A percentile compares a stretch with the other conserved stretches of the same genome.
These are phyloP conservation scores for Discoglossus pictus DNA, from an alignment of 2,797 vertebrate species.

Conservation along the genomic window DNA sequence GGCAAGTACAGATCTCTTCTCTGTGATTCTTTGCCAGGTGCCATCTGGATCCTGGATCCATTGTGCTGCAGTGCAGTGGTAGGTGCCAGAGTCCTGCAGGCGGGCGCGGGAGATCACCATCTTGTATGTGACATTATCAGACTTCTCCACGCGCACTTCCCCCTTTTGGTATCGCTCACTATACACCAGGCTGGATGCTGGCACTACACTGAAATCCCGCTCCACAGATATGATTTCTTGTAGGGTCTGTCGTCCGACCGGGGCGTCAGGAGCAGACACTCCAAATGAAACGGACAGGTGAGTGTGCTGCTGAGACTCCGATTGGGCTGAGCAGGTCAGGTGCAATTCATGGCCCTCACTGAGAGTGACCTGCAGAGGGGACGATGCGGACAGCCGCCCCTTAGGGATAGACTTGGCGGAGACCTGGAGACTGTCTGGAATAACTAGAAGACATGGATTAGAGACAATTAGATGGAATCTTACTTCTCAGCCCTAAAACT, in stretches of 20 bases:
- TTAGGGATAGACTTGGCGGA: constrained; percentile 46
- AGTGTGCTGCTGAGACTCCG: constrained; percentile 79
- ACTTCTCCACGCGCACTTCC: constrained; percentile 79
- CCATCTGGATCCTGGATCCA: constrained; percentile 85
- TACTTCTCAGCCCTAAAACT: no score
- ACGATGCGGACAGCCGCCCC: constrained; percentile 58
- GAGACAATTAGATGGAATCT: no score
- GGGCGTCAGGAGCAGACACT: constrained; percentile 49
- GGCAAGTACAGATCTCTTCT: constrained; percentile 80
- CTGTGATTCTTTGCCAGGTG: constrained; percentile 81
- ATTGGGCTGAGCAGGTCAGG: constrained; percentile 73
- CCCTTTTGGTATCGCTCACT: constrained; percentile 68
- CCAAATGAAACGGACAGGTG: constrained; percentile 83
- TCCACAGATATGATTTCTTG: constrained; percentile 79
- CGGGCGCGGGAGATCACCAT: constrained; percentile 73
- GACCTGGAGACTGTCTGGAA: constrained; percentile 80
- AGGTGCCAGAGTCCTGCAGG: constrained; percentile 75
- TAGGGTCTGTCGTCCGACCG: constrained; percentile 65
- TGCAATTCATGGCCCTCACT: constrained; percentile 78
- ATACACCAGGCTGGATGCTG: constrained; percentile 63
- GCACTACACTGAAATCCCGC: constrained; percentile 69
- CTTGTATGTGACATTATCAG: constrained; percentile 69
- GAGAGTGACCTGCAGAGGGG: constrained; percentile 68
- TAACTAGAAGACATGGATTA: constrained; percentile 73
- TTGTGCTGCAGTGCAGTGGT: constrained; percentile 81